Evolutionary conservation across 1,140 invertebrate genomes (phyloP).

Genomic region (Eriosoma lanigerum): DNA sequence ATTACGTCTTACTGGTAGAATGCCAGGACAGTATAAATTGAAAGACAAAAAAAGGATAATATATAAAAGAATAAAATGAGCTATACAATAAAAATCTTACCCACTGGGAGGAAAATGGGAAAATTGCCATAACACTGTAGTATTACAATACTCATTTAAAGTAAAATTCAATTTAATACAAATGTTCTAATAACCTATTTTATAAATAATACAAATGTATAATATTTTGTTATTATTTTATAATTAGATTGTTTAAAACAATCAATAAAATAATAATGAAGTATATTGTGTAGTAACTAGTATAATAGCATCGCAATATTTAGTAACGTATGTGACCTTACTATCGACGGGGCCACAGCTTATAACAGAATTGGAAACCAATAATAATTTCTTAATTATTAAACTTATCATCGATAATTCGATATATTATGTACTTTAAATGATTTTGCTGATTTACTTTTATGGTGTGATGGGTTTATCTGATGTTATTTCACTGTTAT

Average conservation of each 20-base stretch:
- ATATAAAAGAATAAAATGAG: not conserved
- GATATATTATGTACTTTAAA: too few species aligned
- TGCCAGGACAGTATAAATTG: constrained; percentile 11
- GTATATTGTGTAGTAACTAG: too few species aligned
- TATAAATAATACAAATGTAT: not conserved
- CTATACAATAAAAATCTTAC: not conserved
- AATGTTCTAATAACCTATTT: too few species aligned
- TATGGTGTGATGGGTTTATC: not conserved
- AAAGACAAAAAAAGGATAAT: not conserved
- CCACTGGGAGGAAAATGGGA: not conserved
- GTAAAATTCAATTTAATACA: too few species aligned
- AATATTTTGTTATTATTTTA: not conserved
- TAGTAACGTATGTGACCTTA: constrained; percentile 4
- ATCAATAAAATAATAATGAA: not conserved
- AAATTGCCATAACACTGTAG: not conserved
- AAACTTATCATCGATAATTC: not conserved
- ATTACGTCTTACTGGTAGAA: not conserved
- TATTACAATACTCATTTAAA: constrained; percentile 6
- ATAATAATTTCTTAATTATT: not conserved
- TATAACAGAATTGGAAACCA: not conserved
- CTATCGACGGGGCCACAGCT: not conserved
- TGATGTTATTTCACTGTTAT: not conserved
- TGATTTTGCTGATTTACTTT: too few species aligned
- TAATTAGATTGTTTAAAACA: not conserved
- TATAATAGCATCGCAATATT: not conserved